Conservation (phyloP, 1,140 invertebrate species). For the Dreissena polymorpha region DNA sequence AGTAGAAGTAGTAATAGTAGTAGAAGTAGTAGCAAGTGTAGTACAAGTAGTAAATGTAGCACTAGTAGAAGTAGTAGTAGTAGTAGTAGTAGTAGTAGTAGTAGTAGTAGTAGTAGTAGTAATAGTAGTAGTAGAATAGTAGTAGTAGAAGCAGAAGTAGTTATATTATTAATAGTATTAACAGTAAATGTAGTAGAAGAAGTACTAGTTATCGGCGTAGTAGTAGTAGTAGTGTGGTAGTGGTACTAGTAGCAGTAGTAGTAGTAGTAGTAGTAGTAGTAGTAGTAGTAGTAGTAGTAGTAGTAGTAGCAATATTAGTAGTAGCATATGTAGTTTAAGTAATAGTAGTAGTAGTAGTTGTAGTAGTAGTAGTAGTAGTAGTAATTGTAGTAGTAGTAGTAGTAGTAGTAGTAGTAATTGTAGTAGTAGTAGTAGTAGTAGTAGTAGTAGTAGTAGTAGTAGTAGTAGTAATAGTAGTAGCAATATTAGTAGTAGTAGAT, state of each 20-base stretch:
- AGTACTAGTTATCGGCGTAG: background rate
- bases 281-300: background rate
- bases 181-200: background rate
- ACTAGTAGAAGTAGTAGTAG: background rate
- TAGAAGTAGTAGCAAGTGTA: background rate
- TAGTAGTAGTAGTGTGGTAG: background rate
- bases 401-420: background rate
- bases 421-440: slow-evolving; percentile 3
- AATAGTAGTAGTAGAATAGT: background rate
- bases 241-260: background rate
- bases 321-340: background rate
- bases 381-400: background rate
- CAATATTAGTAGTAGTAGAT: background rate
- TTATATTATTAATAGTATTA: background rate
- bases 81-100: background rate
- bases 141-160: background rate
- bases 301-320: background rate
- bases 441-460: slow-evolving; percentile 1
- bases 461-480: slow-evolving; percentile 1
- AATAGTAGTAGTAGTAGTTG: background rate
- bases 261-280: background rate
- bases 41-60: background rate
- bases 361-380: slow-evolving; percentile 1
- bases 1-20: background rate
- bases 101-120: background rate